Conservation (phyloP, 1,140 invertebrate species). For the Hormaphis cornu region DNA sequence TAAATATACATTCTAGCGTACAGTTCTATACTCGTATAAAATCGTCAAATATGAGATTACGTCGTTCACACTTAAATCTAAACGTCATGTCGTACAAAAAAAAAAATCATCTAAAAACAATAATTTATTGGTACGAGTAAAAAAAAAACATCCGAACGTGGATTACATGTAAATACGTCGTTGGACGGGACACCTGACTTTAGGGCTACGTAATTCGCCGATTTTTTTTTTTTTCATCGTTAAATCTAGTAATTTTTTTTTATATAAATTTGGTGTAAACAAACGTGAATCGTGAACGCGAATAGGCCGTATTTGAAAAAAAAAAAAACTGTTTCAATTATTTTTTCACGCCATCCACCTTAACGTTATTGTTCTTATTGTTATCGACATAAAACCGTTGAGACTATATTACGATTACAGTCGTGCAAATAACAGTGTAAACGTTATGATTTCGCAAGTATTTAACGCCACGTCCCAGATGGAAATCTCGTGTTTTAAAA, state of each 20-base stretch:
- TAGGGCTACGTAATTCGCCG: background rate
- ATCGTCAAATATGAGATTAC: background rate
- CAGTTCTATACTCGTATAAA: background rate
- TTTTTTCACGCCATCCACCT: background rate
- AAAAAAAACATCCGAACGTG: background rate
- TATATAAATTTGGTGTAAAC: too few relatives aligned
- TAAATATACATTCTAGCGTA: background rate
- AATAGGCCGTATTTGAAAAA: background rate
- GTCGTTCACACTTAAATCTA: background rate
- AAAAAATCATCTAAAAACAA: background rate
- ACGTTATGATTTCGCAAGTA: too few relatives aligned
- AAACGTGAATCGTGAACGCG: too few relatives aligned
- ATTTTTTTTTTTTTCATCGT: too few relatives aligned
- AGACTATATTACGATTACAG: too few relatives aligned
- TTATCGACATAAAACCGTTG: too few relatives aligned
- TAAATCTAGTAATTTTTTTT: too few relatives aligned
- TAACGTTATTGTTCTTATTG: background rate
- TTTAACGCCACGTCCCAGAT: too few relatives aligned
- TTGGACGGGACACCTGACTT: constrained; percentile 24
- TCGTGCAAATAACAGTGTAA: too few relatives aligned
- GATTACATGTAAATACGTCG: background rate
- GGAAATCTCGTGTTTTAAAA: too few relatives aligned
- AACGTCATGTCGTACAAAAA: background rate
- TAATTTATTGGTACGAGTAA: background rate
- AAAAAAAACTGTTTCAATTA: background rate